These are phyloP conservation scores for Drosophila eohydei DNA, from an alignment of 2,888 invertebrate species.

Conservation along the genomic window DNA sequence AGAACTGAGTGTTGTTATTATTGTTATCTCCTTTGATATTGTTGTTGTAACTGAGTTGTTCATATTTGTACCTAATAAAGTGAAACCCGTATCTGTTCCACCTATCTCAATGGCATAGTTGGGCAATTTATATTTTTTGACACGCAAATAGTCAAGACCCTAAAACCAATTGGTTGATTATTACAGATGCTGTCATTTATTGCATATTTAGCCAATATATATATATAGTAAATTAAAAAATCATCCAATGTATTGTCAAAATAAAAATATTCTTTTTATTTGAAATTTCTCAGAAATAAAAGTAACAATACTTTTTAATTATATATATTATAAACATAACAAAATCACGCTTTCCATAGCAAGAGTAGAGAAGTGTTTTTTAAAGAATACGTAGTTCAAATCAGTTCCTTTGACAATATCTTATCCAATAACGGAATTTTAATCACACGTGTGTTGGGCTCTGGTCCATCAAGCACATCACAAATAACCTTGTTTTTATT, in stretches of 20 bases:
- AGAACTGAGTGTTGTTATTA: constrained; percentile 36
- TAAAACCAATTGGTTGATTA: background rate
- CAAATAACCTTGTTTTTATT: constrained; percentile 9
- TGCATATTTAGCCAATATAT: background rate
- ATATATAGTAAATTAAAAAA: no score
- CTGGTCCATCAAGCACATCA: constrained; percentile 43
- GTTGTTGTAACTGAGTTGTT: constrained; percentile 52
- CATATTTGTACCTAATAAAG: constrained; percentile 24
- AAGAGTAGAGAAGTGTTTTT: background rate
- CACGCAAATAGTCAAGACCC: background rate
- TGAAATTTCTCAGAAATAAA: background rate
- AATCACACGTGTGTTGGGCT: constrained; percentile 42
- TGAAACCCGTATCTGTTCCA: background rate
- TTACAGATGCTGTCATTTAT: background rate
- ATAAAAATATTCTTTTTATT: background rate
- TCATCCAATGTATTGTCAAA: background rate
- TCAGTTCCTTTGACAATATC: constrained; percentile 24
- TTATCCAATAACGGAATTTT: constrained; percentile 33
- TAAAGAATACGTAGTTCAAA: background rate
- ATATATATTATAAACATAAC: constrained; percentile 1
- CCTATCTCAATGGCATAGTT: no score
- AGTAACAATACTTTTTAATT: background rate
- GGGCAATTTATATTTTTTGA: background rate
- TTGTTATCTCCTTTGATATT: constrained; percentile 16
- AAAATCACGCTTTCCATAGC: constrained; percentile 8